A percentile compares a stretch with the other conserved stretches of the same genome.
phyloP scores from a whole-genome alignment of 2,797 vertebrate species.

The Craterocephalus amniculus region DNA sequence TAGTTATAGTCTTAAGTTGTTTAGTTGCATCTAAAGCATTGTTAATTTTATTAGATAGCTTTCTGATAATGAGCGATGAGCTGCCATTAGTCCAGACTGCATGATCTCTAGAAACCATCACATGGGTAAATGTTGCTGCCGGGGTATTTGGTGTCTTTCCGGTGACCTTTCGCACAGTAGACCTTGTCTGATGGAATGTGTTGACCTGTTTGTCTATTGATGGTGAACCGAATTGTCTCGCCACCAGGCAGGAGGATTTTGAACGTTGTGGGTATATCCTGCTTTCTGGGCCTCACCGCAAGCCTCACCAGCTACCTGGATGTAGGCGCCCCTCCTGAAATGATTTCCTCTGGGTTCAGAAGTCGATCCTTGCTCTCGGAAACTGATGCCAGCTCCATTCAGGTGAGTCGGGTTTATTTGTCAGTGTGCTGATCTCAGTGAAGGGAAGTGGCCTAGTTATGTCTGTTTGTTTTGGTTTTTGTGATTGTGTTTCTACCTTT shows the following conservation, averaged over 20 bases:
- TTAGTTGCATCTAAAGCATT: neutral
- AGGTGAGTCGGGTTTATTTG: constrained; percentile 38
- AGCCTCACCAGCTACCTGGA: constrained; percentile 57
- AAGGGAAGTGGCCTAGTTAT: neutral
- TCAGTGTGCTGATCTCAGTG: constrained; percentile 49
- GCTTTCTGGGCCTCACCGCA: constrained; percentile 73
- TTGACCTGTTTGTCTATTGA: constrained; percentile 18
- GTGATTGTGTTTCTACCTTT: constrained; percentile 2
- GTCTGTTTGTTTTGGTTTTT: neutral
- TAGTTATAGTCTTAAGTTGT: neutral
- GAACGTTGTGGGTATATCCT: constrained; percentile 75
- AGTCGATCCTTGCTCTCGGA: constrained; percentile 84
- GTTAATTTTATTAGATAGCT: neutral
- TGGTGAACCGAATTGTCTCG: constrained; percentile 16
- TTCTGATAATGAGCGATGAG: neutral
- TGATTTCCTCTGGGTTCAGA: constrained; percentile 56
- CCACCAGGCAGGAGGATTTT: constrained; percentile 67
- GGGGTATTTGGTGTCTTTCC: neutral
- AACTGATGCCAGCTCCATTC: neutral
- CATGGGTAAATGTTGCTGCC: neutral
- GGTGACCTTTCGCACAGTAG: neutral
- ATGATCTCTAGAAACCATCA: neutral
- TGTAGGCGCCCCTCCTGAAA: neutral
- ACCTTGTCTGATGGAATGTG: constrained; percentile 37
- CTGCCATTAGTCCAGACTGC: constrained; percentile 1